A percentile compares a stretch with the other conserved stretches of the same genome.
phyloP scores from a whole-genome alignment of 2,113 vertebrate genomes.

The Mola mola region DNA sequence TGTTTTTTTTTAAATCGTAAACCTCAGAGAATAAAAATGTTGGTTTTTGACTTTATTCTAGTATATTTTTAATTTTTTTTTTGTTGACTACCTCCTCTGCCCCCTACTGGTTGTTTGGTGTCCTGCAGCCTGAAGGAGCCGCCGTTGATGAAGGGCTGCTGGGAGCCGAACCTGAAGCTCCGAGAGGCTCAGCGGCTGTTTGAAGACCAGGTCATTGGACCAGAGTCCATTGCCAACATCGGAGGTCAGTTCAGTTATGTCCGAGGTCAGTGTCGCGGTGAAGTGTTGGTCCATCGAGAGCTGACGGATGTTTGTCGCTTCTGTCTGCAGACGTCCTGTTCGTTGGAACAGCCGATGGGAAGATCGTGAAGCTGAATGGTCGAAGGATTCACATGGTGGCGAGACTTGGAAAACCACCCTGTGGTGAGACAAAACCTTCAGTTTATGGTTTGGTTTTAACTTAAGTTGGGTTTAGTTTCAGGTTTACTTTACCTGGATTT shows the following conservation, averaged over 20 bases:
- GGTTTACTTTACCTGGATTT: neutral
- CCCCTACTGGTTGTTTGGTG: neutral
- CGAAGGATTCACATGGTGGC: constrained; percentile 85
- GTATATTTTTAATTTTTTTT: too few species aligned
- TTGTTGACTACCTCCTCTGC: too few species aligned
- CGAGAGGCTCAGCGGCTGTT: constrained; percentile 87
- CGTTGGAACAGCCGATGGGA: constrained; percentile 93
- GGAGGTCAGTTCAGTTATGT: constrained; percentile 81
- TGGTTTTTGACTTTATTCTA: too few species aligned
- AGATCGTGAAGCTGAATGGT: constrained; percentile 90
- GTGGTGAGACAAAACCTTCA: constrained; percentile 83
- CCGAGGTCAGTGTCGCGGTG: neutral
- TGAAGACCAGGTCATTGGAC: constrained; percentile 89
- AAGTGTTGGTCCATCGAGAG: neutral
- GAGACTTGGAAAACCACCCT: constrained; percentile 87
- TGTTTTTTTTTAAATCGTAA: too few species aligned
- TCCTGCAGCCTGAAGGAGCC: constrained; percentile 89
- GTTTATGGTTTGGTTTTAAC: neutral
- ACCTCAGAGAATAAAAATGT: too few species aligned
- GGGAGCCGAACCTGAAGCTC: constrained; percentile 89
- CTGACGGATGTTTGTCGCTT: constrained; percentile 18
- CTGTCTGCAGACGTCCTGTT: constrained; percentile 88
- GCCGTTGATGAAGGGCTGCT: constrained; percentile 85
- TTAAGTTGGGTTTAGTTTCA: neutral
- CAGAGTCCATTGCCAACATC: constrained; percentile 90